phyloP scores from a whole-genome alignment of 2,113 vertebrate genomes.

The Mormyrus iriodes region DNA sequence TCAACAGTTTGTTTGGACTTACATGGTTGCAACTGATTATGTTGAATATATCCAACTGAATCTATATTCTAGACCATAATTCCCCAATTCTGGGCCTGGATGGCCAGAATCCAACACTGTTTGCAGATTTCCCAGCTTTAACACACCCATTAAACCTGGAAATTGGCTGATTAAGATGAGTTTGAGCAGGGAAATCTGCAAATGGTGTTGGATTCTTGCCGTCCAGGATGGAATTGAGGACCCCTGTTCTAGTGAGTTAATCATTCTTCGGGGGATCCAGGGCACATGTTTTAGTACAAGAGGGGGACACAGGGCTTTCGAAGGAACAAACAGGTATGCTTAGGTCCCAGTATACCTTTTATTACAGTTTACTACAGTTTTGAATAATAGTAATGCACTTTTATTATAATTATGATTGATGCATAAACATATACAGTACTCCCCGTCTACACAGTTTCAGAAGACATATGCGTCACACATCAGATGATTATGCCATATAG shows the following conservation, averaged over 20 bases:
- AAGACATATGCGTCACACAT: too few relatives aligned
- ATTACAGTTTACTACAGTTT: too few relatives aligned
- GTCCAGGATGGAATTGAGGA: neutral
- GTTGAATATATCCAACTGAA: neutral
- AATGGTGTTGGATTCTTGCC: neutral
- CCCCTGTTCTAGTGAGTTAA: neutral
- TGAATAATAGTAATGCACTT: too few relatives aligned
- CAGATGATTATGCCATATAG: too few relatives aligned
- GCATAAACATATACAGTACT: too few relatives aligned
- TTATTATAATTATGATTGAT: too few relatives aligned
- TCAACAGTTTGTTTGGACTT: neutral
- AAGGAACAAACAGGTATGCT: too few relatives aligned
- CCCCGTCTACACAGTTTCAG: too few relatives aligned
- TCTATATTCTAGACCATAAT: neutral
- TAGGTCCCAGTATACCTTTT: too few relatives aligned
- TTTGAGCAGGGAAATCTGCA: neutral
- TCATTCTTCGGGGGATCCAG: neutral
- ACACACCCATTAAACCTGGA: neutral
- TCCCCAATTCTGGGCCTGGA: neutral
- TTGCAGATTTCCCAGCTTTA: neutral
- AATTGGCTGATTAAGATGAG: neutral
- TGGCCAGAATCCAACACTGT: neutral
- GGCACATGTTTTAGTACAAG: too few relatives aligned
- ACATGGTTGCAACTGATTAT: neutral
- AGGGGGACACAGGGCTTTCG: too few relatives aligned